Evolutionary conservation across 2,797 vertebrate species (phyloP).

Genomic region (Periparus ater): DNA sequence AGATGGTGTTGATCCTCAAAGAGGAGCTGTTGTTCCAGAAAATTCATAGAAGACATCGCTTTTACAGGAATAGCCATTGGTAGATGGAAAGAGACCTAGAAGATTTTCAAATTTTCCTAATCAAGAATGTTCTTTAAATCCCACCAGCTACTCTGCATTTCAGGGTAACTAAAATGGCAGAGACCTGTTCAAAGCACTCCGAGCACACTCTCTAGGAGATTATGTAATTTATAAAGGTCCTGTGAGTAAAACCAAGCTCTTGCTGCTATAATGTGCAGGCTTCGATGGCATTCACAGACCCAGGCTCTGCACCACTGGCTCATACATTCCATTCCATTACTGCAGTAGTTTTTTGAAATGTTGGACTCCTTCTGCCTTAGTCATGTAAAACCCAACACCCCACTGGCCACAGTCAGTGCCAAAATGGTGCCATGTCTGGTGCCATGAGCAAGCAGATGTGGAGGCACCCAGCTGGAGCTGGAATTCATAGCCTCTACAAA

Average conservation of each 20-base stretch:
- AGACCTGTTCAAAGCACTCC: neutral
- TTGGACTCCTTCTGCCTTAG: neutral
- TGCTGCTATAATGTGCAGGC: neutral
- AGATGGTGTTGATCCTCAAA: neutral
- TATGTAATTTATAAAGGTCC: neutral
- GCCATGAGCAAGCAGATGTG: neutral
- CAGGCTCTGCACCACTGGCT: neutral
- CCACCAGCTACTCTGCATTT: neutral
- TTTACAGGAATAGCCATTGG: neutral
- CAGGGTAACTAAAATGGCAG: neutral
- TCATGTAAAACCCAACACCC: neutral
- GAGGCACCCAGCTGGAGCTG: neutral
- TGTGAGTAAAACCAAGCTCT: neutral
- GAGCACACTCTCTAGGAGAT: neutral
- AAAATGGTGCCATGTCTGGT: rapidly evolving
- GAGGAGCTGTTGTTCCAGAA: neutral
- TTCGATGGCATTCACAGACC: neutral
- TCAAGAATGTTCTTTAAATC: neutral
- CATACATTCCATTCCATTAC: neutral
- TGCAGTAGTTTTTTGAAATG: neutral
- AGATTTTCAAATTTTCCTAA: neutral
- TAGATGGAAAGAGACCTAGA: neutral
- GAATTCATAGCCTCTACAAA: neutral
- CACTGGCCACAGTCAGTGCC: neutral
- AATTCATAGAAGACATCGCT: neutral